Percentiles rank a stretch among this genome's conserved stretches.
phyloP scores from a whole-genome alignment of 2,113 vertebrate genomes.

The Corythaeola cristata region DNA sequence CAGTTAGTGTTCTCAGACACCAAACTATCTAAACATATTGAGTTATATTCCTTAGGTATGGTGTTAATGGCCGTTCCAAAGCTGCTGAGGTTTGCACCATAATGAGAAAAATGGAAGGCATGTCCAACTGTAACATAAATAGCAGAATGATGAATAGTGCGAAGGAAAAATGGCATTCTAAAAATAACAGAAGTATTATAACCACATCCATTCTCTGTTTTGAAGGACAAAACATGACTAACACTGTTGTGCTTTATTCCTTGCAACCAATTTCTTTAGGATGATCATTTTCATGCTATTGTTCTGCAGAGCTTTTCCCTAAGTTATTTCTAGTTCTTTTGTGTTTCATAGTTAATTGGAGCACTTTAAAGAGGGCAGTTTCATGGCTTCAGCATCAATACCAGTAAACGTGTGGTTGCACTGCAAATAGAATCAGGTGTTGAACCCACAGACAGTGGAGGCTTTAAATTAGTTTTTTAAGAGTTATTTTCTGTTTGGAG shows the following conservation, averaged over 20 bases:
- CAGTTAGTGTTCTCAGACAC: not conserved
- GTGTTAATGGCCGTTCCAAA: constrained; percentile 21
- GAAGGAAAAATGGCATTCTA: constrained; percentile 18
- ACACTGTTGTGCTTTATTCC: not conserved
- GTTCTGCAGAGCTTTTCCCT: not conserved
- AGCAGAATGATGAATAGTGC: not conserved
- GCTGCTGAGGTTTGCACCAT: constrained; percentile 24
- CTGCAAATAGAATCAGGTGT: not conserved
- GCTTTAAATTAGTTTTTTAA: not conserved
- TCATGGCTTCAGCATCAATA: not conserved
- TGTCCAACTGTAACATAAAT: not conserved
- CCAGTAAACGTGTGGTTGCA: not conserved
- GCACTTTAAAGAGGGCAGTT: not conserved
- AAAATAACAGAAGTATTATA: constrained; percentile 38
- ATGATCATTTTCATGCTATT: not conserved
- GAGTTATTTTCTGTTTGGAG: not conserved
- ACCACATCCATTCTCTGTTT: not conserved
- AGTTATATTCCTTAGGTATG: not conserved
- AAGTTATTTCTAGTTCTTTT: not conserved
- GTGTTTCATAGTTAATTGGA: not conserved
- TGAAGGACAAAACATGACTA: not conserved
- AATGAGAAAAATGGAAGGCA: constrained; percentile 4
- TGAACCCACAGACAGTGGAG: not conserved
- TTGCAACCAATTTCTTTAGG: not conserved
- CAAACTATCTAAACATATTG: not conserved